These are phyloP conservation scores for Parazoanthus atlanticus DNA, from an alignment of 92 coral and sea anemone species.

Conservation along the genomic window DNA sequence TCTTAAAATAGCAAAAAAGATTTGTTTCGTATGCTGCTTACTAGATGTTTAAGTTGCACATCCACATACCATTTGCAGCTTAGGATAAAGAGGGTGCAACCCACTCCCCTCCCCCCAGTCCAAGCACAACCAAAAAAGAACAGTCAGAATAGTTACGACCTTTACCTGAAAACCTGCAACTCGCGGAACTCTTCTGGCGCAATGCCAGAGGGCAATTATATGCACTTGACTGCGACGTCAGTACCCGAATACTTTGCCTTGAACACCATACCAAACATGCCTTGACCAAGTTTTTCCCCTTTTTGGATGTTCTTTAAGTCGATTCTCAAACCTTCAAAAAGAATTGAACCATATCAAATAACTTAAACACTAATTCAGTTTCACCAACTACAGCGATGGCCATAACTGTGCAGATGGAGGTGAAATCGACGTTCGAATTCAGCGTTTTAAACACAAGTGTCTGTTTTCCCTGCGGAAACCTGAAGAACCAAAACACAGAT, in stretches of 20 bases:
- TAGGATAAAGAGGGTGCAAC: too few relatives aligned
- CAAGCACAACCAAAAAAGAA: too few relatives aligned
- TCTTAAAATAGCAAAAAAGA: too few relatives aligned
- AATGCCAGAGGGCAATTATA: background rate
- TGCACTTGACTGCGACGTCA: background rate
- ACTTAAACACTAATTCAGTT: background rate
- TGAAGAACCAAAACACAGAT: too few relatives aligned
- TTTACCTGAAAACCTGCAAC: background rate
- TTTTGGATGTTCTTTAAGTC: background rate
- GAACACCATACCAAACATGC: background rate
- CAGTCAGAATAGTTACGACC: background rate
- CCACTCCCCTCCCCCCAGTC: too few relatives aligned
- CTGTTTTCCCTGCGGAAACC: too few relatives aligned
- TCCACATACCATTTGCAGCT: too few relatives aligned
- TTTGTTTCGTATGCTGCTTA: too few relatives aligned
- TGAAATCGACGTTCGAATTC: too few relatives aligned
- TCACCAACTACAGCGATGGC: background rate
- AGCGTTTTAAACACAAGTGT: too few relatives aligned
- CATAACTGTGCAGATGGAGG: background rate
- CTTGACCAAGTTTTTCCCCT: background rate
- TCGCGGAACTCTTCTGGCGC: background rate
- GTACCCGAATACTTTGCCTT: background rate
- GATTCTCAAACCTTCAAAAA: background rate
- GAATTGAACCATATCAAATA: background rate
- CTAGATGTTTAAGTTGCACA: too few relatives aligned